Base-by-base conservation (phyloP, 2,888 invertebrate genomes). In the Eupithecia subfuscata region DNA sequence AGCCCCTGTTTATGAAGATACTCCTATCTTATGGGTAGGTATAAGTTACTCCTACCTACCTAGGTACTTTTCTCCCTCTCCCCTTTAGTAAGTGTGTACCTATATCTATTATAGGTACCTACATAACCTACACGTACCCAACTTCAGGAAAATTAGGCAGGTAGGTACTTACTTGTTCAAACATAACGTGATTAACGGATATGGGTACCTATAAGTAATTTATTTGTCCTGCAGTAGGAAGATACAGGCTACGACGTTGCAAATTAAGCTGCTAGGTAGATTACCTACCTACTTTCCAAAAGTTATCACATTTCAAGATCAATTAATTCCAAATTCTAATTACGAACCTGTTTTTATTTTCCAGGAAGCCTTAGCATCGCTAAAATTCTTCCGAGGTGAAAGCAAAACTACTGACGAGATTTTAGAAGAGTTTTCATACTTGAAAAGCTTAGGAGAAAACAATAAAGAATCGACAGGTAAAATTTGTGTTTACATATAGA, bases 351-450 rank as follows among this genome's bases (percentile, higher is more conserved):
- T 52, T 9, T 52, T 60, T 40, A 63, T 14, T 60, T 82, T 80
- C 9, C 81, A 87, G 86, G 83, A 85, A 78, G 87, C 88, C 22
- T 74, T 86, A 67, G 73, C 75, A 2, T 84, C 87, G 0, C 74
- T 88, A 5, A 84, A 81, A 73, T 87, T 86, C 81, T 88, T 87
- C 73, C 83, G 87, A n/a, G 85, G 87, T 1, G 69, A 75, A 18
- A 77, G 80, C 1, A 75, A 70, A 34, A 73, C 75, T n/a, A 84
- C 82, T 4, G 79, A 81, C 72, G 81, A 82, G 16, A 78, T 88
- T 56, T 73, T 86, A 72, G 80, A 84, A 22, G 87, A 87, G 78
- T 76, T 85, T 0, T 68, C 73, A 2, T 80, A 80, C 16, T 70
- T 86, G 11, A 82, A 79, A 56, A 82, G 52, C 52, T 82, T 80